Conservation (phyloP, 2,113 vertebrate species). For the Ranitomeya imitator region DNA sequence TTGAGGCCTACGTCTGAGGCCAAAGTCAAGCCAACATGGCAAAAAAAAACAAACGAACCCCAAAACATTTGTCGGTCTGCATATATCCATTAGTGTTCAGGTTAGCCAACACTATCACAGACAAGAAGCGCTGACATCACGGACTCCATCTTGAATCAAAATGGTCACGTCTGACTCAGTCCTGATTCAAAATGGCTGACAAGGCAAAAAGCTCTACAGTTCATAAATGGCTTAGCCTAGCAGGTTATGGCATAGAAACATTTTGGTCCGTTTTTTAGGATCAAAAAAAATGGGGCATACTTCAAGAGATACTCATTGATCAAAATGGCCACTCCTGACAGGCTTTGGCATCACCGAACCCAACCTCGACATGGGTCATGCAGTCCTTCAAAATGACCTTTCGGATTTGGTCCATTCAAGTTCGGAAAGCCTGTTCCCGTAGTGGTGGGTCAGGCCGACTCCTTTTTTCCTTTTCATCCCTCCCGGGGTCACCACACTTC, state of each 20-base stretch:
- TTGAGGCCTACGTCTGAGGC: neutral
- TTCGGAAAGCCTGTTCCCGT: neutral
- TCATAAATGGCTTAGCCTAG: constrained; percentile 29
- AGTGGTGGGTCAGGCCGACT: neutral
- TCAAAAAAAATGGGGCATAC: neutral
- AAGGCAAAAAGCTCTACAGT: constrained; percentile 38
- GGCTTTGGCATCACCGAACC: constrained; percentile 44
- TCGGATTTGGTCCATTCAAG: constrained; percentile 9
- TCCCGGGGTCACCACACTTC: neutral
- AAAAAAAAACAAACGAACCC: neutral
- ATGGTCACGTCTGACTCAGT: neutral
- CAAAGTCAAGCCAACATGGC: constrained; percentile 6
- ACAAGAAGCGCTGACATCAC: constrained; percentile 43
- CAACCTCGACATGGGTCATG: constrained; percentile 2
- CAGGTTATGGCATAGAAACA: constrained; percentile 49
- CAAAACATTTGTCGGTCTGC: neutral
- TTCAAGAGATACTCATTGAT: constrained; percentile 44
- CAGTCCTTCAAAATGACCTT: constrained; percentile 38
- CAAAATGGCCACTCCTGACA: constrained; percentile 41
- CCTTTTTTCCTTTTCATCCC: constrained; percentile 11
- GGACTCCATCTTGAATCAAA: constrained; percentile 36
- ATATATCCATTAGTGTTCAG: constrained; percentile 36
- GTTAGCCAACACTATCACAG: constrained; percentile 32
- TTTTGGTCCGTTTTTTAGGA: constrained; percentile 1
- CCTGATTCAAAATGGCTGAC: constrained; percentile 39